Evolutionary conservation across 2,797 vertebrate genomes (phyloP), one percentile per base, ranked within the genome.

Genomic region (Monodelphis domestica): DNA sequence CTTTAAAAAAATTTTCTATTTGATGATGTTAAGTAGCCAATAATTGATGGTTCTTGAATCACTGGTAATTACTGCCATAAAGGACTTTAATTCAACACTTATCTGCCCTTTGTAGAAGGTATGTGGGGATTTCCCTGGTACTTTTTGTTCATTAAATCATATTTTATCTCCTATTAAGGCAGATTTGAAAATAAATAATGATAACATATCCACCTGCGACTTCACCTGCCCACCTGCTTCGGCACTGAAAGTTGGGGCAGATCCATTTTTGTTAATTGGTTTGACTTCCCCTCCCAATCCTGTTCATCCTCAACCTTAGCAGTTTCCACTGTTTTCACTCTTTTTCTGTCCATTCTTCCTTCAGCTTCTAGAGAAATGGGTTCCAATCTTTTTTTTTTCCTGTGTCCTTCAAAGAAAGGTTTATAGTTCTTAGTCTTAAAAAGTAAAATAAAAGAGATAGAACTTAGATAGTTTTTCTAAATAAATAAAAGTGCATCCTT

Each of bases 121-220:
- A 70, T 91, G 91, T 38, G 94, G 95, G 93, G 90, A 93, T 92
- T 90, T 28, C 91, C 95, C 91, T 0, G 93, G 95, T 93, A 84
- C 95, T 95, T 97, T 91, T 91, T 95, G 93, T 24, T 59, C 87
- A 0, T 21, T 45, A 57, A 91, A 2, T 91, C 53, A 2, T n/a
- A 21, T 45, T 52, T 53, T 51, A 90, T 30, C 57, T 89, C 57
- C 14, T 53, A 70, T 51, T 93, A 38, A 21, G 78, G 54, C 52
- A 9, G 50, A 53, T 89, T 57, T 24, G 90, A 50, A 57, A 12
- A 9, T 0, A 12, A 30, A 30, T 57, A 21, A 2, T 6, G 53
- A 9, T 21, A 53, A 2, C 56, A 29, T 0, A 57, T 53, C 29
- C 90, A 90, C 90, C 92, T 84, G 91, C 78, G 12, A 6, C 30